A percentile compares a stretch with the other conserved stretches of the same genome.
phyloP scores from a whole-genome alignment of 1,140 invertebrate genomes.

The Euura saliciscinereae region DNA sequence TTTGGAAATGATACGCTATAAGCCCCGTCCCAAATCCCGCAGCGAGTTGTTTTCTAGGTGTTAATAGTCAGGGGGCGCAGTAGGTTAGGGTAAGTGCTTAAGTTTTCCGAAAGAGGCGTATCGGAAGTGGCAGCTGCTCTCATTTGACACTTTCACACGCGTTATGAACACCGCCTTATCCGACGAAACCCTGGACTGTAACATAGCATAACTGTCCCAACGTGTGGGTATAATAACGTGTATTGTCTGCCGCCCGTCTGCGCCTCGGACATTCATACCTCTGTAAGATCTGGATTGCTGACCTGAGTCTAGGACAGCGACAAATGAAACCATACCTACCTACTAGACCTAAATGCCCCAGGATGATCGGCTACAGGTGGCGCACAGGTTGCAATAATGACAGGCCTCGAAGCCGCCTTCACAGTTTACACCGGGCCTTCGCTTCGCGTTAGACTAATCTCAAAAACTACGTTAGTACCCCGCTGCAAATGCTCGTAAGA shows the following conservation, averaged over 20 bases:
- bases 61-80: not conserved
- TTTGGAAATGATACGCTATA: not conserved
- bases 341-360: not conserved
- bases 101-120: not conserved
- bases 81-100: not conserved
- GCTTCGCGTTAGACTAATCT: too few relatives aligned
- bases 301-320: not conserved
- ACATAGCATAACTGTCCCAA: too few relatives aligned
- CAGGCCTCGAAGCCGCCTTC: conserved; percentile 6
- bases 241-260: not conserved
- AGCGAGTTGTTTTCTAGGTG: not conserved
- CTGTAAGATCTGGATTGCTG: not conserved
- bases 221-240: conserved; percentile 7
- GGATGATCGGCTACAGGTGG: conserved; percentile 4
- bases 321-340: not conserved
- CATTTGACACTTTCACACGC: conserved; percentile 7
- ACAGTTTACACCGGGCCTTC: too few relatives aligned
- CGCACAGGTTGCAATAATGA: conserved; percentile 2
- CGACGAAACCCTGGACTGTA: not conserved
- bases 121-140: conserved; percentile 4
- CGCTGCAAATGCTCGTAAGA: too few relatives aligned
- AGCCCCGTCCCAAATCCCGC: conserved; percentile 2
- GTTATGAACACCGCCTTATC: not conserved
- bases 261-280: not conserved
- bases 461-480: too few relatives aligned